phyloP scores from a whole-genome alignment of 2,797 vertebrate species.

The Acanthornis magna region DNA sequence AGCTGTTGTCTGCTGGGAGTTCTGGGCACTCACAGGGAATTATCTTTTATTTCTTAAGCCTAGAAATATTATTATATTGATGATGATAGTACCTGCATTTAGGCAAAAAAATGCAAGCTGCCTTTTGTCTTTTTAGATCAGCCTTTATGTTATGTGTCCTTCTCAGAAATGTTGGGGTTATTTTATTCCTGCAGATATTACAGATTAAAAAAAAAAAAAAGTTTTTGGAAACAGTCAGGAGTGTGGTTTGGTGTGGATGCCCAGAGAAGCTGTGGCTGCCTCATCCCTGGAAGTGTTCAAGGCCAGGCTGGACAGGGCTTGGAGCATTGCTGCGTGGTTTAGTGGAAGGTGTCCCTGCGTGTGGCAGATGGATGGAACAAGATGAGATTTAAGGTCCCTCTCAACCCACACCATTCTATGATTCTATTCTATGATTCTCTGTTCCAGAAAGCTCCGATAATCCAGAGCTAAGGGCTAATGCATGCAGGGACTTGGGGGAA shows the following conservation, averaged over 20 bases:
- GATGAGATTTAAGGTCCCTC: background rate
- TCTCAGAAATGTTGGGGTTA: background rate
- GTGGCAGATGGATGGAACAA: background rate
- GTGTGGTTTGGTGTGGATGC: background rate
- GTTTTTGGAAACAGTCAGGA: background rate
- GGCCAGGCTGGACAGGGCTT: background rate
- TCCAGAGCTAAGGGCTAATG: background rate
- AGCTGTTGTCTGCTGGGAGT: background rate
- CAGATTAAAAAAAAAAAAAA: background rate
- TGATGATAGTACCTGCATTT: background rate
- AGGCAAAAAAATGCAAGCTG: background rate
- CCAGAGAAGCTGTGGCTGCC: background rate
- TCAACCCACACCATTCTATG: background rate
- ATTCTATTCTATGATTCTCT: background rate
- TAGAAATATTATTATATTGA: background rate
- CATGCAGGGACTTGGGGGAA: background rate
- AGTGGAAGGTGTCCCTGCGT: background rate
- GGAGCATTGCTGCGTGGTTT: rapidly evolving
- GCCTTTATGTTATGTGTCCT: background rate
- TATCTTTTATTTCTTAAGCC: background rate
- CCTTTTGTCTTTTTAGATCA: background rate
- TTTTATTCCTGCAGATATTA: background rate
- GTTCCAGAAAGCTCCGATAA: background rate
- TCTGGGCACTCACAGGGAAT: background rate
- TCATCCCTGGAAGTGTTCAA: background rate